A percentile compares a stretch with the other conserved stretches of the same genome.
Evolutionary conservation across 2,797 vertebrate species (phyloP).

Genomic region (Gymnoscopelus microlampas): DNA sequence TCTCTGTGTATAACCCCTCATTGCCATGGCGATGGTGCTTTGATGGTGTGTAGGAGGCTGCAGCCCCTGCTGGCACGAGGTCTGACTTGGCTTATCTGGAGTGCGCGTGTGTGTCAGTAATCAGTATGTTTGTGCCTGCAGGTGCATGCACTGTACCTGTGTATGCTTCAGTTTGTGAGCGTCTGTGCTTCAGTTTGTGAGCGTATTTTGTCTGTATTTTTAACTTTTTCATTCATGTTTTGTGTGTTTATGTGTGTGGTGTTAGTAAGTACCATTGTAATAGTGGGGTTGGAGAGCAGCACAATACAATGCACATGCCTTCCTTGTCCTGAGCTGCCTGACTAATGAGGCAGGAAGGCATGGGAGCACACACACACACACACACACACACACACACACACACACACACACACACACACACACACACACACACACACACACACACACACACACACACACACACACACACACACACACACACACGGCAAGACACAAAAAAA

Average conservation of each 20-base stretch:
- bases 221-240: too few species aligned
- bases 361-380: slow-evolving; percentile 3
- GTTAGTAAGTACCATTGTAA: neutral
- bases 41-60: slow-evolving; percentile 13
- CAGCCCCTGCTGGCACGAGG: too few species aligned
- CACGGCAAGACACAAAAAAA: neutral
- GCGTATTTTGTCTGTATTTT: neutral
- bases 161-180: neutral
- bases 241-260: slow-evolving; percentile 7
- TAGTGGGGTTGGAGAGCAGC: slow-evolving; percentile 5
- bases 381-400: slow-evolving; percentile 10
- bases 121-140: neutral
- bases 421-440: slow-evolving; percentile 7
- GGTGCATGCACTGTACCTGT: neutral
- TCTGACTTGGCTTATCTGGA: too few species aligned
- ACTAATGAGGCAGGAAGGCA: slow-evolving; percentile 36
- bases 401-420: neutral
- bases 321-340: slow-evolving; percentile 28
- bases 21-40: slow-evolving; percentile 16
- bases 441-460: neutral
- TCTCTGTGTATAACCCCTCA: slow-evolving; percentile 7
- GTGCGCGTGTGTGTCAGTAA: too few species aligned
- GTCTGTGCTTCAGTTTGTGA: neutral
- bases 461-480: slow-evolving; percentile 7
- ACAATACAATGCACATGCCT: neutral